Percentiles rank a stretch among this genome's conserved stretches.
These are phyloP conservation scores for Oxyteleia sp. DNA, from an alignment of 2,888 invertebrate genomes.

Conservation along the genomic window DNA sequence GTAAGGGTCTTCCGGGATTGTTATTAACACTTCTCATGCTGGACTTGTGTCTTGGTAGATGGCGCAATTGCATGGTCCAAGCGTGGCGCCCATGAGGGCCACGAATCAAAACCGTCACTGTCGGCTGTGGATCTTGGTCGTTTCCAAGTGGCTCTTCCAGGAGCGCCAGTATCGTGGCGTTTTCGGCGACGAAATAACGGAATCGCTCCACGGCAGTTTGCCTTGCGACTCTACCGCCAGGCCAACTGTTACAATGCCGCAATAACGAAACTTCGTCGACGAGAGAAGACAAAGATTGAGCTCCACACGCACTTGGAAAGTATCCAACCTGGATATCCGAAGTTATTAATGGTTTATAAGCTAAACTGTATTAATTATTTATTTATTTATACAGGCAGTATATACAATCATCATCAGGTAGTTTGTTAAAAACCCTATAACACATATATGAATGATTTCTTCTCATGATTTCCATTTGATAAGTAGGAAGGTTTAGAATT, in stretches of 20 bases:
- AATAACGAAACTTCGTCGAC: slow-evolving; percentile 95
- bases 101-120: slow-evolving; percentile 95
- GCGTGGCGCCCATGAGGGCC: slow-evolving; percentile 98
- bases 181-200: slow-evolving; percentile 97
- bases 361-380: too few species aligned
- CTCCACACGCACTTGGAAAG: slow-evolving; percentile 94
- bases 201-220: slow-evolving; percentile 91
- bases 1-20: slow-evolving; percentile 92
- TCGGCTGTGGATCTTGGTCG: slow-evolving; percentile 97
- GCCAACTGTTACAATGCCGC: slow-evolving; percentile 91
- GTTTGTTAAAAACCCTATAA: too few species aligned
- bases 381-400: too few species aligned
- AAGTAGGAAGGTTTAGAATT: too few species aligned
- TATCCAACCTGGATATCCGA: slow-evolving; percentile 94
- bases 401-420: too few species aligned
- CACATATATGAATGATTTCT: too few species aligned
- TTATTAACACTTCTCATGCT: slow-evolving; percentile 90
- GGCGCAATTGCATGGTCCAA: slow-evolving; percentile 96
- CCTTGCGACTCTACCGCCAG: slow-evolving; percentile 88
- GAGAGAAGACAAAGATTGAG: slow-evolving; percentile 94
- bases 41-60: slow-evolving; percentile 94
- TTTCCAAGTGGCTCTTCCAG: slow-evolving; percentile 97
- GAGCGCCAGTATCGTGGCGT: slow-evolving; percentile 95
- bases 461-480: too few species aligned
- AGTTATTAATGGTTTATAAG: too few species aligned